phyloP scores from a whole-genome alignment of 2,797 vertebrate species.

The Spheniscus humboldti region DNA sequence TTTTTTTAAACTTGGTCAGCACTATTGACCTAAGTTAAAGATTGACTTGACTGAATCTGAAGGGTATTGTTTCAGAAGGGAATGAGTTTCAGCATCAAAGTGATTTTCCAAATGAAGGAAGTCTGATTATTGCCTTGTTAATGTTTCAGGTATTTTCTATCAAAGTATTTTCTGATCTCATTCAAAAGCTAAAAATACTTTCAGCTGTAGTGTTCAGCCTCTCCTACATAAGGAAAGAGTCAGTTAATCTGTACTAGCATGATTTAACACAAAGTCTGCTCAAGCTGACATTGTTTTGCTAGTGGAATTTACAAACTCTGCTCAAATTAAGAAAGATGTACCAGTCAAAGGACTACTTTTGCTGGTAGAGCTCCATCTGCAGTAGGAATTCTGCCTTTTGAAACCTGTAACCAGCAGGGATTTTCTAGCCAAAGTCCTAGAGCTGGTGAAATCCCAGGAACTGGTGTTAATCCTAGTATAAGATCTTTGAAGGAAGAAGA shows the following conservation, averaged over 20 bases:
- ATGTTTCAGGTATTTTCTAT: not conserved
- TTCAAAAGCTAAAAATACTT: not conserved
- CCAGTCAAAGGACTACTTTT: not conserved
- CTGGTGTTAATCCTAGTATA: not conserved
- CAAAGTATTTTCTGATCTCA: not conserved
- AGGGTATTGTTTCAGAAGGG: not conserved
- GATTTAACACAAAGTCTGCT: not conserved
- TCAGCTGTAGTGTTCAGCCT: not conserved
- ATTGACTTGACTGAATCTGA: not conserved
- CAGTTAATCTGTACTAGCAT: not conserved
- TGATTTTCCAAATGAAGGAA: not conserved
- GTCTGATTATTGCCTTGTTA: not conserved
- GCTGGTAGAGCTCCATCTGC: not conserved
- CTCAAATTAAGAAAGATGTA: not conserved
- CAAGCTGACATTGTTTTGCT: not conserved
- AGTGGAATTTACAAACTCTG: not conserved
- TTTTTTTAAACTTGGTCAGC: not conserved
- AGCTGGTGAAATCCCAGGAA: not conserved
- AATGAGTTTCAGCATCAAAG: not conserved
- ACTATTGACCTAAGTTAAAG: not conserved
- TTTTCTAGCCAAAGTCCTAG: not conserved
- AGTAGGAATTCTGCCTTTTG: not conserved
- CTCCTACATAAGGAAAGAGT: not conserved
- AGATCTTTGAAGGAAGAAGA: not conserved
- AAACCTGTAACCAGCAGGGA: not conserved